A percentile compares a stretch with the other conserved stretches of the same genome.
Conservation (phyloP, 2,888 invertebrate species). For the Automeris io region DNA sequence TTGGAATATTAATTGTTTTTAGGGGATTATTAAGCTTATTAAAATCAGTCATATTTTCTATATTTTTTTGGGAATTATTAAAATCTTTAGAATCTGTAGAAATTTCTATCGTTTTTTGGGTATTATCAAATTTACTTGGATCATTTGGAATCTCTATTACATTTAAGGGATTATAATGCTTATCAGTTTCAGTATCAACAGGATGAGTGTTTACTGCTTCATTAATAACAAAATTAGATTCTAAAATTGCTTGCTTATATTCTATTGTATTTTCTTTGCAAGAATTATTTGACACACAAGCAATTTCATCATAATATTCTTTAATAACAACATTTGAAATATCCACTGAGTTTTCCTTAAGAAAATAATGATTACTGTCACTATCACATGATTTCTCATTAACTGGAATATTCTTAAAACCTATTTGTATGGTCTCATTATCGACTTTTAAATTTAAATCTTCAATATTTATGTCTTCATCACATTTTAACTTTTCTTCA, state of each 20-base stretch:
- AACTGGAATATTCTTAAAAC: constrained; percentile 1
- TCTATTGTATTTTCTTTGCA: not conserved
- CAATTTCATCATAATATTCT: not conserved
- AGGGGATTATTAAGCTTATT: no score
- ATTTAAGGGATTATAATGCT: constrained; percentile 4
- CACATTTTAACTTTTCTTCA: constrained; percentile 29
- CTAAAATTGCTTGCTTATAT: constrained; percentile 5
- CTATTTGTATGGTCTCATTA: constrained; percentile 5
- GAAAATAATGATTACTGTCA: not conserved
- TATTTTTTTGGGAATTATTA: no score
- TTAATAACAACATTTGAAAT: not conserved
- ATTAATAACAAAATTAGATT: not conserved
- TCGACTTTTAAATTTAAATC: constrained; percentile 53
- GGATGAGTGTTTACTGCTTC: not conserved
- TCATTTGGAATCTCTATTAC: constrained; percentile 38
- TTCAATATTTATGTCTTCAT: constrained; percentile 46
- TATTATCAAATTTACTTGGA: constrained; percentile 74
- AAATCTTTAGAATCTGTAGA: no score
- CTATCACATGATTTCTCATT: not conserved
- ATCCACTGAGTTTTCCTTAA: not conserved
- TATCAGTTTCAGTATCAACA: not conserved
- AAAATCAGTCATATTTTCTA: no score
- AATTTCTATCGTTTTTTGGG: no score
- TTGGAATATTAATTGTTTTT: no score
- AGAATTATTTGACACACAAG: not conserved